Conservation (phyloP, 2,888 invertebrate species). For the Odontocerum albicorne region DNA sequence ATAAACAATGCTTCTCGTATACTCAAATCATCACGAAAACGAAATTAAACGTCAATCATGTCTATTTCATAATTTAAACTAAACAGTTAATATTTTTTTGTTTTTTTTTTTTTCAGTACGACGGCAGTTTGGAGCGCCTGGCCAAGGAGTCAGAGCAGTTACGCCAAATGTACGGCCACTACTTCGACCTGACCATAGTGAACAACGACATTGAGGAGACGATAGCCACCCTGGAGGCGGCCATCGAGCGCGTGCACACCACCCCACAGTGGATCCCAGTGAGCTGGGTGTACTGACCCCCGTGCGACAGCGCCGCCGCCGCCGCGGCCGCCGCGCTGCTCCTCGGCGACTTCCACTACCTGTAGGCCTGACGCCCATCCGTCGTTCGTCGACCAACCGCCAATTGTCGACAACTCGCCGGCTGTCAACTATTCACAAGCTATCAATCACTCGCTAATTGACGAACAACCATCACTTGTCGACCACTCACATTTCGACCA, state of each 20-base stretch:
- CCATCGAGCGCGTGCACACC: slow-evolving; percentile 87
- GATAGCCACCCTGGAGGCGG: slow-evolving; percentile 86
- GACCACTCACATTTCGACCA: too few species aligned
- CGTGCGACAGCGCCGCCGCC: slow-evolving; percentile 41
- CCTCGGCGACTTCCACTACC: slow-evolving; percentile 36
- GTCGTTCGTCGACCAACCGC: too few species aligned
- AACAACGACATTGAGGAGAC: slow-evolving; percentile 99
- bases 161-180: slow-evolving; percentile 96
- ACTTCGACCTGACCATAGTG: slow-evolving; percentile 96
- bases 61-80: too few species aligned
- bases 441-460: too few species aligned
- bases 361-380: slow-evolving; percentile 26
- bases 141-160: slow-evolving; percentile 96
- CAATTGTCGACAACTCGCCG: too few species aligned
- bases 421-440: too few species aligned
- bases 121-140: slow-evolving; percentile 94
- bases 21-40: too few species aligned
- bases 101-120: slow-evolving; percentile 70
- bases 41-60: too few species aligned
- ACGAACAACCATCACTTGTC: too few species aligned
- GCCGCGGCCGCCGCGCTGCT: slow-evolving; percentile 34
- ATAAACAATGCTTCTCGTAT: too few species aligned
- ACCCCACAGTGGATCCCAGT: slow-evolving; percentile 98
- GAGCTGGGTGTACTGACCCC: slow-evolving; percentile 93
- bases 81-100: neutral